Conservation (phyloP, 2,113 vertebrate genomes). For the Carlito syrichta region DNA sequence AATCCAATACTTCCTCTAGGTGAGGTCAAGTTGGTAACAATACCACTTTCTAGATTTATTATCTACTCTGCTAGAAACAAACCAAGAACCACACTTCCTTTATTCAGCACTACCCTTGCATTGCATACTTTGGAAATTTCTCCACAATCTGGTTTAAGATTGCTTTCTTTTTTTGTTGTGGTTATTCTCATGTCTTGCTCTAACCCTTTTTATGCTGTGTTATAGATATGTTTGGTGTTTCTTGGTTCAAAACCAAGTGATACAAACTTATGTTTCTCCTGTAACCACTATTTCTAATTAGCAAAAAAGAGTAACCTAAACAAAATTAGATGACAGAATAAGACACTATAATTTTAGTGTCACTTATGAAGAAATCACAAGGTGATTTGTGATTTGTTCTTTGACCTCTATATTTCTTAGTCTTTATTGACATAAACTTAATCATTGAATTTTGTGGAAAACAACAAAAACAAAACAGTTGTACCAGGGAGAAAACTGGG, state of each 20-base stretch:
- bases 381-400: neutral
- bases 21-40: constrained; percentile 1
- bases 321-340: neutral
- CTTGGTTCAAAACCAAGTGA: neutral
- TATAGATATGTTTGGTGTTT: neutral
- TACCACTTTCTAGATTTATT: neutral
- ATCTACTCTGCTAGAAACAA: neutral
- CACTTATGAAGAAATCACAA: neutral
- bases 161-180: neutral
- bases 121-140: neutral
- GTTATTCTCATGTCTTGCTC: neutral
- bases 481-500: neutral
- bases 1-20: neutral
- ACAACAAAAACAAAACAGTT: neutral
- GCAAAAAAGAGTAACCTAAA: neutral
- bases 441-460: neutral
- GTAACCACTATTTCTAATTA: neutral
- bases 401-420: neutral
- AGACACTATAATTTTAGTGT: neutral
- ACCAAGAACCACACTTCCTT: neutral
- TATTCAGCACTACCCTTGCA: neutral
- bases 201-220: neutral
- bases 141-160: neutral
- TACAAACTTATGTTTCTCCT: neutral
- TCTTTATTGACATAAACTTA: neutral